phyloP scores from a whole-genome alignment of 2,113 vertebrate genomes.

The Trochalopteron elliotii region DNA sequence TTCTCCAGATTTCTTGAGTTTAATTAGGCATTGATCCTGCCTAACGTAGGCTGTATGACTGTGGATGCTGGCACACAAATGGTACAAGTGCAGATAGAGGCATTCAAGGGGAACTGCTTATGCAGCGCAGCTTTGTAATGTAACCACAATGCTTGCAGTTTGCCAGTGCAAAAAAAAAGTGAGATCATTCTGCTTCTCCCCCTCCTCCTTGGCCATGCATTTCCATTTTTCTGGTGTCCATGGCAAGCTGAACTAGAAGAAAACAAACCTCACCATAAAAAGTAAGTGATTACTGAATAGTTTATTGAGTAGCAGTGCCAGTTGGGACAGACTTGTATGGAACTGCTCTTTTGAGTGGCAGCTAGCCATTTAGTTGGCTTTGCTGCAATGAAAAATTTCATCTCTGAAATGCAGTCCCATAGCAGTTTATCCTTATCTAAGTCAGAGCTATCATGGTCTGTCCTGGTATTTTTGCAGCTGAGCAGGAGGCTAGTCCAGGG shows the following conservation, averaged over 20 bases:
- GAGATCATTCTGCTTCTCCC: not conserved
- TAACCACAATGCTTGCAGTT: not conserved
- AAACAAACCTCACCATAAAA: not conserved
- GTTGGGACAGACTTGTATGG: not conserved
- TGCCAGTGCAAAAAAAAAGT: not conserved
- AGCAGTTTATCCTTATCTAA: not conserved
- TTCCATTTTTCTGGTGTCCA: not conserved
- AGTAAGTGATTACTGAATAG: not conserved
- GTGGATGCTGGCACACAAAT: not conserved
- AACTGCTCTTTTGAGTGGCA: not conserved
- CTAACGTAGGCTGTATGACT: not conserved
- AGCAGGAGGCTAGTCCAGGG: not conserved
- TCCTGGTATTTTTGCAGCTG: constrained; percentile 6
- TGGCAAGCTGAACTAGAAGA: not conserved
- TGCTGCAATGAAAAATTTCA: not conserved
- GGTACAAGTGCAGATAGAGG: not conserved
- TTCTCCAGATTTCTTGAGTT: not conserved
- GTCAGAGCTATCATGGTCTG: not conserved
- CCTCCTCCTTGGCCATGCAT: not conserved
- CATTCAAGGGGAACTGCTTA: not conserved
- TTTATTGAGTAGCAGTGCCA: not conserved
- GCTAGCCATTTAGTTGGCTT: not conserved
- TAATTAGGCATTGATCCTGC: not conserved
- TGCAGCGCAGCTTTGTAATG: not conserved
- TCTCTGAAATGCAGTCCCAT: not conserved